Conservation (phyloP, 2,113 vertebrate species). For the Helogale parvula region DNA sequence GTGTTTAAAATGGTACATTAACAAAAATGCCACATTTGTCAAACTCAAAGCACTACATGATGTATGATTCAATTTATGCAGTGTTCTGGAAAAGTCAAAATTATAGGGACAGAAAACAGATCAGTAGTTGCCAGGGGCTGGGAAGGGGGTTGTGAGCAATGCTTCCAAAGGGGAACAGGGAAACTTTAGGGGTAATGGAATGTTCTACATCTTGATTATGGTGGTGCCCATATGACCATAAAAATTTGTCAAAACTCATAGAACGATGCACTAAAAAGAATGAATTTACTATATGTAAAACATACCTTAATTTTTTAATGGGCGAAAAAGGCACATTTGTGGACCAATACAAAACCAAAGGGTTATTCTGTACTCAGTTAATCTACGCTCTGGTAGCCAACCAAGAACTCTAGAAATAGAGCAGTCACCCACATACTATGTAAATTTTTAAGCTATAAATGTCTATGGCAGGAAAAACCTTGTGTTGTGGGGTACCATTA, state of each 20-base stretch:
- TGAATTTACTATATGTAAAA: neutral
- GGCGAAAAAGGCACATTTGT: neutral
- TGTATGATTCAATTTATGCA: neutral
- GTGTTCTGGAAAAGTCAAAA: neutral
- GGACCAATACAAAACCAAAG: neutral
- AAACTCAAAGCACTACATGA: neutral
- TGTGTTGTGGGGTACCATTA: neutral
- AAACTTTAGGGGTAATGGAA: neutral
- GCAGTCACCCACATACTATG: too few relatives aligned
- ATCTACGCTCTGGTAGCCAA: neutral
- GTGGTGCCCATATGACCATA: neutral
- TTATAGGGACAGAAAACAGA: neutral
- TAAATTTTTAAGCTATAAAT: neutral
- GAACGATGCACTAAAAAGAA: neutral
- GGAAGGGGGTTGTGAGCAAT: neutral
- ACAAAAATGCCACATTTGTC: neutral
- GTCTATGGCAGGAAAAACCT: neutral
- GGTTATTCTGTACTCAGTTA: neutral
- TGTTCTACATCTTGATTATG: neutral
- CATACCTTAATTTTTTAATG: neutral
- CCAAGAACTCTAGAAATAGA: neutral
- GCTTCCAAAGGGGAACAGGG: neutral
- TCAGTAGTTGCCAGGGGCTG: neutral
- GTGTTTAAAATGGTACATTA: neutral
- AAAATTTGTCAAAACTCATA: neutral